These are phyloP conservation scores for Pongo abelii DNA, from an alignment of 2,113 vertebrate genomes.

Conservation along the genomic window DNA sequence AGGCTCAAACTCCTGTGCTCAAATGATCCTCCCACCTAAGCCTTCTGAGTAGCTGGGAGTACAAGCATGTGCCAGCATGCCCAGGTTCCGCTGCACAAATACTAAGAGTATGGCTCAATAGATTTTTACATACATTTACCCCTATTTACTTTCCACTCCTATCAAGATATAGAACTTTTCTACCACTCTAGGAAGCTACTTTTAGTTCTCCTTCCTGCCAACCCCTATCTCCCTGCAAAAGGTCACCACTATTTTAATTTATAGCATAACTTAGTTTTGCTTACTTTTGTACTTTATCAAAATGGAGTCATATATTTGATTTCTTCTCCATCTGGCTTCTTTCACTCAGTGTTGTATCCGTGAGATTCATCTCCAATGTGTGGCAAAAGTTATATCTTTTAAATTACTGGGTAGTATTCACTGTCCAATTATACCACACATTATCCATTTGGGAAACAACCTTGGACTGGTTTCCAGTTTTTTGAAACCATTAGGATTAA, in stretches of 20 bases:
- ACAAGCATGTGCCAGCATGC: background rate
- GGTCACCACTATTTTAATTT: background rate
- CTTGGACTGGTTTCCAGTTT: background rate
- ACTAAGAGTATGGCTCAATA: background rate
- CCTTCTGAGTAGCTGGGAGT: background rate
- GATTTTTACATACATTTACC: background rate
- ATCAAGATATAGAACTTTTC: background rate
- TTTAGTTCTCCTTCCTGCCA: background rate
- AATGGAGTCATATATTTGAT: background rate
- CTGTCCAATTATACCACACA: background rate
- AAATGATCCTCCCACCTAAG: background rate
- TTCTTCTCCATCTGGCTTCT: background rate
- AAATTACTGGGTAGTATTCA: background rate
- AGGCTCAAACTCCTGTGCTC: background rate
- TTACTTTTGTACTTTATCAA: background rate
- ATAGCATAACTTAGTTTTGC: background rate
- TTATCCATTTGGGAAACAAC: background rate
- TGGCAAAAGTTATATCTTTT: background rate
- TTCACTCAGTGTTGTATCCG: background rate
- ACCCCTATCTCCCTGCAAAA: background rate
- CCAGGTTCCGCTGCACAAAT: background rate
- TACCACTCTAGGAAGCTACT: background rate
- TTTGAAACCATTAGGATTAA: background rate
- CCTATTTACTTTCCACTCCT: background rate
- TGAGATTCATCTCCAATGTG: background rate